phyloP scores from a whole-genome alignment of 2,113 vertebrate species.

The Plotosus lineatus region DNA sequence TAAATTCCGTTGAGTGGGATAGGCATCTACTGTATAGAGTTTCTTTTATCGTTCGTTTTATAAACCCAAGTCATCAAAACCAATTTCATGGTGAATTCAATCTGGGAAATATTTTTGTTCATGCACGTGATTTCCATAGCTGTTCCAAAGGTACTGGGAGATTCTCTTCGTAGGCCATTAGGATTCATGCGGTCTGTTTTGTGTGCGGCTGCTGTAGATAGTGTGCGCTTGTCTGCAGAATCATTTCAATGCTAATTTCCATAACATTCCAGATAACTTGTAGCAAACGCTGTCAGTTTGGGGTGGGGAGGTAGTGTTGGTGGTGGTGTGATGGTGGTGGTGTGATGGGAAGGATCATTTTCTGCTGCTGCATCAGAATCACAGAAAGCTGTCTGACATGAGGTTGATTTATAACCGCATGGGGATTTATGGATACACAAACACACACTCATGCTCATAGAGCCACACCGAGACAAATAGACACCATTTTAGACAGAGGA shows the following conservation, averaged over 20 bases:
- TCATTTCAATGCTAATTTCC: slow-evolving; percentile 59
- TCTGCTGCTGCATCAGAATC: slow-evolving; percentile 51
- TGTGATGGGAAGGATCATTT: slow-evolving; percentile 35
- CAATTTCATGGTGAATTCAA: slow-evolving; percentile 38
- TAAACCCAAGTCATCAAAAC: slow-evolving; percentile 40
- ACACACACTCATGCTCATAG: slow-evolving; percentile 20
- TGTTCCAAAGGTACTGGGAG: slow-evolving; percentile 42
- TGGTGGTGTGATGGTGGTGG: not conserved
- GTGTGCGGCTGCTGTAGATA: slow-evolving; percentile 47
- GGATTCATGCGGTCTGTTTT: slow-evolving; percentile 50
- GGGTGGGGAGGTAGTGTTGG: slow-evolving; percentile 1
- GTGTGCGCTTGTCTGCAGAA: slow-evolving; percentile 52
- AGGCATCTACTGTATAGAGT: too few species aligned
- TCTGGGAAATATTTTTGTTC: slow-evolving; percentile 16
- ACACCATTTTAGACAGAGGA: slow-evolving; percentile 12
- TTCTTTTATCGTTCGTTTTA: slow-evolving; percentile 20
- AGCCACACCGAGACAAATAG: slow-evolving; percentile 22
- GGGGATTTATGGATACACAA: slow-evolving; percentile 31
- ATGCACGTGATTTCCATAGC: slow-evolving; percentile 39
- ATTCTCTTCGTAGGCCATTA: slow-evolving; percentile 51
- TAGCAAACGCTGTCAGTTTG: slow-evolving; percentile 51
- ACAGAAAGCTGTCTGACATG: slow-evolving; percentile 29
- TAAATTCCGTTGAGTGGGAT: too few species aligned
- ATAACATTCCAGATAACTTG: slow-evolving; percentile 52
- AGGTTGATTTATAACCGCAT: slow-evolving; percentile 48